phyloP scores from a whole-genome alignment of 1,140 invertebrate genomes.

The Oedothorax gibbosus region DNA sequence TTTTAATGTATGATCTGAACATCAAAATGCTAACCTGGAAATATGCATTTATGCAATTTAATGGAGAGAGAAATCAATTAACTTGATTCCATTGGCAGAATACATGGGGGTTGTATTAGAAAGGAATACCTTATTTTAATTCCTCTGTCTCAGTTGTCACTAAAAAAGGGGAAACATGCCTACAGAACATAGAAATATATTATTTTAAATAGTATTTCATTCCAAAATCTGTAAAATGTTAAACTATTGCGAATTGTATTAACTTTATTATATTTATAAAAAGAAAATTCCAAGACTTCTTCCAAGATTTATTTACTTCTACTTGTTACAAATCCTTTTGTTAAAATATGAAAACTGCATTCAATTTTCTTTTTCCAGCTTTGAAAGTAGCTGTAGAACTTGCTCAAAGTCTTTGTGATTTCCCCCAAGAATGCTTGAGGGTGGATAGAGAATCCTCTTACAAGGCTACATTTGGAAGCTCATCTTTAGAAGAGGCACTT shows the following conservation, averaged over 20 bases:
- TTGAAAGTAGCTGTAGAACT: slow-evolving; percentile 82
- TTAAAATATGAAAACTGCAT: background rate
- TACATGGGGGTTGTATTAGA: no score
- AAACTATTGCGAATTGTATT: background rate
- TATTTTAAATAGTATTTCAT: background rate
- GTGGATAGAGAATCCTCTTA: slow-evolving; percentile 80
- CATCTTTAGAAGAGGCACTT: slow-evolving; percentile 74
- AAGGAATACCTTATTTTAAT: no score
- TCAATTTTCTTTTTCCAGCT: slow-evolving; percentile 67
- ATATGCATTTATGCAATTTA: no score
- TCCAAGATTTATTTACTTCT: background rate
- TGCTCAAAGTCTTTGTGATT: slow-evolving; percentile 80
- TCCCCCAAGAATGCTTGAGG: slow-evolving; percentile 81
- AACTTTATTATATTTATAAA: background rate
- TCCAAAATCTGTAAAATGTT: background rate
- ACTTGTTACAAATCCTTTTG: background rate
- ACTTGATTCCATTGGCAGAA: no score
- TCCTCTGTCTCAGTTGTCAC: no score
- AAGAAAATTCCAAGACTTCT: background rate
- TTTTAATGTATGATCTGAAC: no score
- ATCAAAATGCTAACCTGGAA: no score
- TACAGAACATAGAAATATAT: background rate
- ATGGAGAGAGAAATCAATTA: no score
- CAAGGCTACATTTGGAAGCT: slow-evolving; percentile 72
- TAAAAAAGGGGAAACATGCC: no score